Conservation (phyloP, 1,140 invertebrate species). For the Cydia amplana region DNA sequence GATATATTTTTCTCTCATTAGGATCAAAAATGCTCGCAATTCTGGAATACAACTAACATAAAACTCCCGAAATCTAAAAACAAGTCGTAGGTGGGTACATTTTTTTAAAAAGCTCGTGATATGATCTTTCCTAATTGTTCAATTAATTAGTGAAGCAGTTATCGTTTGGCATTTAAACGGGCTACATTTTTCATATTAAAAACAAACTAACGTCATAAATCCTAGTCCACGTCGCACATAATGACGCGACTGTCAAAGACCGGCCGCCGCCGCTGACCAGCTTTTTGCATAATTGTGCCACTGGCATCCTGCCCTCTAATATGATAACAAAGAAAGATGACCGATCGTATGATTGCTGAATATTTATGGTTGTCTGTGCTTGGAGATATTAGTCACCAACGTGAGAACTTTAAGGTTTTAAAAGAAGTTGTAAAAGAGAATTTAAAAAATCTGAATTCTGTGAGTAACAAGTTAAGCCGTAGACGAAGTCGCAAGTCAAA, state of each 20-base stretch:
- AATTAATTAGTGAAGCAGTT: too few species aligned
- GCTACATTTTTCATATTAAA: conserved; percentile 67
- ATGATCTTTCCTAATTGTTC: too few species aligned
- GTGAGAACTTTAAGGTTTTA: conserved; percentile 47
- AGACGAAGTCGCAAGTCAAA: too few species aligned
- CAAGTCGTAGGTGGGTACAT: too few species aligned
- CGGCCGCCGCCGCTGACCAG: conserved; percentile 69
- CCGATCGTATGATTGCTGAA: conserved; percentile 65
- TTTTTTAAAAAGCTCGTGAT: too few species aligned
- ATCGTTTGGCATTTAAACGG: neutral
- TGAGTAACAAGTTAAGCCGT: too few species aligned
- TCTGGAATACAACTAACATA: too few species aligned
- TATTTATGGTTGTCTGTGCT: conserved; percentile 62
- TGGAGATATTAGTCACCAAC: conserved; percentile 44
- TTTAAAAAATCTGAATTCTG: too few species aligned
- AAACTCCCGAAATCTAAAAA: too few species aligned
- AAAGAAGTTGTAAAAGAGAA: too few species aligned
- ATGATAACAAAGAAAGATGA: conserved; percentile 79
- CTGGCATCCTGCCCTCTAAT: conserved; percentile 74
- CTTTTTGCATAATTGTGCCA: conserved; percentile 77
- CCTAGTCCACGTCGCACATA: conserved; percentile 76
- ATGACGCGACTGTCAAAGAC: conserved; percentile 74
- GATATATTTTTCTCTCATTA: too few species aligned
- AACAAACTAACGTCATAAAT: conserved; percentile 76
- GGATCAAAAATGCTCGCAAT: too few species aligned